These are phyloP conservation scores for Drosophila melanica DNA, from an alignment of 1,140 invertebrate species.

Conservation along the genomic window DNA sequence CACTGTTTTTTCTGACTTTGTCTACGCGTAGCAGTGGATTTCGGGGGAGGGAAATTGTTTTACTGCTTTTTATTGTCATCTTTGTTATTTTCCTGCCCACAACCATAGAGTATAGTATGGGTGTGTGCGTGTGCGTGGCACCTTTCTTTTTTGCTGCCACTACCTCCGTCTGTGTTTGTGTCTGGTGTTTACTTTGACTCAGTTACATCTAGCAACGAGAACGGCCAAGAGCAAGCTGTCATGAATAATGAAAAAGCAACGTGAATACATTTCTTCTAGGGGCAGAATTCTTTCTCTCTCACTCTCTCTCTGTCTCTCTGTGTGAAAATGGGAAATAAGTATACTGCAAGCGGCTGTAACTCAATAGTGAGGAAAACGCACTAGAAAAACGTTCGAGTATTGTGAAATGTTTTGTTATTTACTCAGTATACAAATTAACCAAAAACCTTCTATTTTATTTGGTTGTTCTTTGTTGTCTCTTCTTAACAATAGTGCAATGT, in stretches of 20 bases:
- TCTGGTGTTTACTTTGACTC: conserved; percentile 70
- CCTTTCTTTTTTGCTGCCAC: conserved; percentile 2
- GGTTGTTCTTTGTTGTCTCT: no score
- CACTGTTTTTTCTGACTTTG: conserved; percentile 34
- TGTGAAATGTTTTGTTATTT: background rate
- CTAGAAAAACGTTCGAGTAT: conserved; percentile 12
- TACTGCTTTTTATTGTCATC: conserved; percentile 81
- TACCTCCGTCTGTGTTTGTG: conserved; percentile 42
- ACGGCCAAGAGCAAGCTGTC: conserved; percentile 72
- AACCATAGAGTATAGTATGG: background rate
- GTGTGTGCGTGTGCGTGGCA: conserved; percentile 8
- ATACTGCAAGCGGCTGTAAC: conserved; percentile 4
- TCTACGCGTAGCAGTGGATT: conserved; percentile 16
- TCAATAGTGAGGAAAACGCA: conserved; percentile 6
- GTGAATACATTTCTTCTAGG: conserved; percentile 72
- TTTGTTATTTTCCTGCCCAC: conserved; percentile 64
- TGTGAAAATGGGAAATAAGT: conserved; percentile 7
- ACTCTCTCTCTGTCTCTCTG: no score
- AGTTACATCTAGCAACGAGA: conserved; percentile 58
- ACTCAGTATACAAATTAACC: background rate
- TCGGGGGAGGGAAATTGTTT: conserved; percentile 63
- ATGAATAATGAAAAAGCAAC: conserved; percentile 81
- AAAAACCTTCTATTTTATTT: background rate
- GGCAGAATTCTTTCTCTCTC: conserved; percentile 23
- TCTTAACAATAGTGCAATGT: no score